Percentiles rank a stretch among this genome's conserved stretches.
Evolutionary conservation across 2,888 invertebrate genomes (phyloP).

Genomic region (Cantharis lateralis): DNA sequence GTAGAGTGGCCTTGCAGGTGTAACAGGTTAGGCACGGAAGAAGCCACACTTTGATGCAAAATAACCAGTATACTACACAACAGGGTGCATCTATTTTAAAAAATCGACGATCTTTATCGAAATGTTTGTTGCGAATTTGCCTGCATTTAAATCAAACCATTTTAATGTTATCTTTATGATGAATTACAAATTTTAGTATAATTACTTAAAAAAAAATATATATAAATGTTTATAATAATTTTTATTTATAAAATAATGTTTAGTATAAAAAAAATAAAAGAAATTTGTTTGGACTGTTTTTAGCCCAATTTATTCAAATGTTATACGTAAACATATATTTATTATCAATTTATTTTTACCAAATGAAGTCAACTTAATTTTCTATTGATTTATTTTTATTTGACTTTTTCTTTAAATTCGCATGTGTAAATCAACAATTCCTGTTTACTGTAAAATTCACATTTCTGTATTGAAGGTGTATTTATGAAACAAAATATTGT

Average conservation of each 20-base stretch:
- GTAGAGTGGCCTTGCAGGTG: background rate
- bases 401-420: slow-evolving; percentile 37
- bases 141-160: background rate
- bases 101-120: background rate
- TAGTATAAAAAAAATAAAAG: background rate
- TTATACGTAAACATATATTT: slow-evolving; percentile 20
- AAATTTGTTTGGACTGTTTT: slow-evolving; percentile 17
- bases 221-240: slow-evolving; percentile 3
- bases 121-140: background rate
- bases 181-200: background rate
- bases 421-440: slow-evolving; percentile 45
- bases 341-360: slow-evolving; percentile 22
- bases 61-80: background rate
- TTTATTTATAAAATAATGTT: background rate
- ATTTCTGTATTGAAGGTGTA: slow-evolving; percentile 32
- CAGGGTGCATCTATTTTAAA: background rate
- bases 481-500: slow-evolving; percentile 2
- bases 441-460: slow-evolving; percentile 45
- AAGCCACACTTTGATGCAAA: background rate
- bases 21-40: background rate
- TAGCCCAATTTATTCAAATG: slow-evolving; percentile 16
- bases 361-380: slow-evolving; percentile 1
- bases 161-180: background rate
- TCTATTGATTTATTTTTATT: slow-evolving; percentile 16
- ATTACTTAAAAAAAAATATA: background rate